Percentiles rank a stretch among this genome's conserved stretches.
phyloP scores from a whole-genome alignment of 30 jellyfish, hydroid and myxozoan species.

The Aurelia aurita region DNA sequence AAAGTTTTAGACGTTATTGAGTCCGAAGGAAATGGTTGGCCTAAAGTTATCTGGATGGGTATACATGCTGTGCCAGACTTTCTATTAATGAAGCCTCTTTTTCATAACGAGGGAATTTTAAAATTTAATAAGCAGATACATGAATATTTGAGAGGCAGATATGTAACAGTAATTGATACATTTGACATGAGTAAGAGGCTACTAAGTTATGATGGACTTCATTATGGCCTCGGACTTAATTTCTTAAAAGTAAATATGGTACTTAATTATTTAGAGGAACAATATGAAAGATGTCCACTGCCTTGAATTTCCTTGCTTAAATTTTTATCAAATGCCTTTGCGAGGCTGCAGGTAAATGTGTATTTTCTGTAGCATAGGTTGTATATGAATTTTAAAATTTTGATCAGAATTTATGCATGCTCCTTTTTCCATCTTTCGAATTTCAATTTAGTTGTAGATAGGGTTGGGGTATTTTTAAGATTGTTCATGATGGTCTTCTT shows the following conservation, averaged over 20 bases:
- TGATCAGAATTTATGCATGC: no score
- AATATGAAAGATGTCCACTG: conserved; percentile 50
- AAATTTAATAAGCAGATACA: conserved; percentile 60
- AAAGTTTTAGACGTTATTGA: conserved; percentile 56
- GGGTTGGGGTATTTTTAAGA: no score
- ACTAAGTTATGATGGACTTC: conserved; percentile 93
- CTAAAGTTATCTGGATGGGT: conserved; percentile 90
- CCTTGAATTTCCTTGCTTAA: not conserved
- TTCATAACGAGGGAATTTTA: conserved; percentile 60
- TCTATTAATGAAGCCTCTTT: conserved; percentile 67
- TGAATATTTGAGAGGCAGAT: conserved; percentile 54
- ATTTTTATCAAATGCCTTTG: no score
- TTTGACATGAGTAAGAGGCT: conserved; percentile 66
- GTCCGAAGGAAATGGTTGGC: conserved; percentile 91
- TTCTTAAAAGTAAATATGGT: conserved; percentile 64
- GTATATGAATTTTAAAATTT: no score
- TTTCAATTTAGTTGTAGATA: no score
- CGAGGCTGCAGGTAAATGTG: no score
- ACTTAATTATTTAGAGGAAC: conserved; percentile 69
- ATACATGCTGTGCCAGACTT: conserved; percentile 84
- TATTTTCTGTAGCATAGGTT: no score
- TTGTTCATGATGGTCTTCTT: no score
- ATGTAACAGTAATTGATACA: conserved; percentile 77
- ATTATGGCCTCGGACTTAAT: conserved; percentile 91
- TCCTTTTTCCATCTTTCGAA: no score